Evolutionary conservation across 2,113 vertebrate species (phyloP).

Genomic region (Potamarius usumacintae): DNA sequence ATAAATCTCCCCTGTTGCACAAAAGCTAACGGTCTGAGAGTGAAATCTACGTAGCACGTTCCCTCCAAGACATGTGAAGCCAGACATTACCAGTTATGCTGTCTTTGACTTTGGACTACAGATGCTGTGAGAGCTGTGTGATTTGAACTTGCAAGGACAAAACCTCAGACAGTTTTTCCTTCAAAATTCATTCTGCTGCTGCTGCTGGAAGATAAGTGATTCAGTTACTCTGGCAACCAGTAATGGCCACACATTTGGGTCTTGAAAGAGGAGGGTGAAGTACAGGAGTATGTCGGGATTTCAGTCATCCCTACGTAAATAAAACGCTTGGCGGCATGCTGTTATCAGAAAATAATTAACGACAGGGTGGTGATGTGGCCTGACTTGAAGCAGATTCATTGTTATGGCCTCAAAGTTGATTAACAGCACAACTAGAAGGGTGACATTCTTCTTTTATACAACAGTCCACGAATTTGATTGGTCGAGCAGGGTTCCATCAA

Average conservation of each 20-base stretch:
- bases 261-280: neutral
- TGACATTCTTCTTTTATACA: neutral
- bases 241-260: neutral
- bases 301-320: neutral
- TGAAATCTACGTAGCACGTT: neutral
- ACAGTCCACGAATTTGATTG: neutral
- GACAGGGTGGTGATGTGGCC: neutral
- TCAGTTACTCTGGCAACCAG: conserved; percentile 9
- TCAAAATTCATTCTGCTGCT: neutral
- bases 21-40: neutral
- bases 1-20: neutral
- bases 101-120: neutral
- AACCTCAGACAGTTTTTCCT: neutral
- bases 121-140: neutral
- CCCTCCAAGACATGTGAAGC: neutral
- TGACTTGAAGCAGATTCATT: neutral
- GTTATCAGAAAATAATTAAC: neutral
- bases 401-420: neutral
- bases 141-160: neutral
- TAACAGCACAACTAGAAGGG: neutral
- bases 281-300: neutral
- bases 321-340: neutral
- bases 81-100: neutral
- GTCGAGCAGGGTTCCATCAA: neutral
- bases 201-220: neutral